phyloP scores from a whole-genome alignment of 2,797 vertebrate genomes.

The Bothrops alternatus region DNA sequence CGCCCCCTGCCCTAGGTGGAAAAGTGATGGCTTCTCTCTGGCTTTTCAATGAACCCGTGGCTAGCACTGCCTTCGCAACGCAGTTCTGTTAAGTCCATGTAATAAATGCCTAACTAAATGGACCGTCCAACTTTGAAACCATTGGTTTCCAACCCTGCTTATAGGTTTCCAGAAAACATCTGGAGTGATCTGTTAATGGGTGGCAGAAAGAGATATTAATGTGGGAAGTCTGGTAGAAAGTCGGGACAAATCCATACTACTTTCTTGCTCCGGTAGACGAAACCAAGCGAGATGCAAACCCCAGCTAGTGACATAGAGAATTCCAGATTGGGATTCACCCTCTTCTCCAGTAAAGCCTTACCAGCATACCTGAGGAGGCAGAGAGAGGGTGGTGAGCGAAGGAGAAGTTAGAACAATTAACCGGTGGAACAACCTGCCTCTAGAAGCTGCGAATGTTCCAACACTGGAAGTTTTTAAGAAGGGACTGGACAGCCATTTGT shows the following conservation, averaged over 20 bases:
- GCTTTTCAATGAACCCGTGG: background rate
- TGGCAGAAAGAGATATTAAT: background rate
- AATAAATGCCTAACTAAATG: background rate
- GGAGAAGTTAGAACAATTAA: too few species aligned
- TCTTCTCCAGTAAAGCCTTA: background rate
- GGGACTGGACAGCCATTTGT: too few species aligned
- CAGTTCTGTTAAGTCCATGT: background rate
- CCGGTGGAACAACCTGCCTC: too few species aligned
- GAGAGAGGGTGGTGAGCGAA: too few species aligned
- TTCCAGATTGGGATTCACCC: background rate
- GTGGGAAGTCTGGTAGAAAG: background rate
- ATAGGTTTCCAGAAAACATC: background rate
- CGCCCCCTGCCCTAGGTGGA: background rate
- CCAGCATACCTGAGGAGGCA: background rate
- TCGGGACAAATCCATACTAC: background rate
- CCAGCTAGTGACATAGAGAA: background rate
- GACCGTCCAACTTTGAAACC: background rate
- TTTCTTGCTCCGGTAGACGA: background rate
- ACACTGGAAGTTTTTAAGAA: too few species aligned
- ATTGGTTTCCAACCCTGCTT: background rate
- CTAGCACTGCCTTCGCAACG: background rate
- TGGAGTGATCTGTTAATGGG: background rate
- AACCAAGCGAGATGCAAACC: background rate
- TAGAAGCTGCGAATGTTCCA: too few species aligned
- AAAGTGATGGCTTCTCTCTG: background rate